Evolutionary conservation across 2,113 vertebrate genomes (phyloP).

Genomic region (Nannobrachium achirus): DNA sequence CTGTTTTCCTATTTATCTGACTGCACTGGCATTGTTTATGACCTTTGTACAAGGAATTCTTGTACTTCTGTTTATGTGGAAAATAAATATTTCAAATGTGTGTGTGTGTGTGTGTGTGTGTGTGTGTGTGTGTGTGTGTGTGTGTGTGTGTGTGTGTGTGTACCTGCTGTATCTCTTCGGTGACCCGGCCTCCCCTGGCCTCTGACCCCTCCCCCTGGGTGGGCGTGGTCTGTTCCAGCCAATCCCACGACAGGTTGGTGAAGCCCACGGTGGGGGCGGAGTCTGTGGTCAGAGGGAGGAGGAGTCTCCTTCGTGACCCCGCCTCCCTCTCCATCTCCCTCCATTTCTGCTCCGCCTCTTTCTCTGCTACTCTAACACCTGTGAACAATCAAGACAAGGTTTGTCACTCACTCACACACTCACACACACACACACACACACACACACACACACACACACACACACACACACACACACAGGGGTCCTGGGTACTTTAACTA

Average conservation of each 20-base stretch:
- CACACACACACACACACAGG: background rate
- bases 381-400: background rate
- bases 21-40: no score
- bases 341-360: slow-evolving; percentile 19
- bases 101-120: background rate
- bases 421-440: background rate
- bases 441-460: background rate
- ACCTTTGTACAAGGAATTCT: no score
- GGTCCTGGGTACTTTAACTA: no score
- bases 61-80: background rate
- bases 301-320: slow-evolving; percentile 20
- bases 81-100: no score
- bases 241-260: slow-evolving; percentile 54
- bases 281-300: slow-evolving; percentile 54
- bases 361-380: slow-evolving; percentile 18
- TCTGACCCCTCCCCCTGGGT: slow-evolving; percentile 42
- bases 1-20: no score
- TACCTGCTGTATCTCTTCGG: slow-evolving; percentile 66
- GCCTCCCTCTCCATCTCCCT: background rate
- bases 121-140: background rate
- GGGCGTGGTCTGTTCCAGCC: slow-evolving; percentile 34
- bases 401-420: background rate
- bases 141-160: no score
- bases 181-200: slow-evolving; percentile 47
- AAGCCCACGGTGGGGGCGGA: slow-evolving; percentile 51